Conservation (phyloP, 1,140 invertebrate genomes). For the Laodelphax striatellus region DNA sequence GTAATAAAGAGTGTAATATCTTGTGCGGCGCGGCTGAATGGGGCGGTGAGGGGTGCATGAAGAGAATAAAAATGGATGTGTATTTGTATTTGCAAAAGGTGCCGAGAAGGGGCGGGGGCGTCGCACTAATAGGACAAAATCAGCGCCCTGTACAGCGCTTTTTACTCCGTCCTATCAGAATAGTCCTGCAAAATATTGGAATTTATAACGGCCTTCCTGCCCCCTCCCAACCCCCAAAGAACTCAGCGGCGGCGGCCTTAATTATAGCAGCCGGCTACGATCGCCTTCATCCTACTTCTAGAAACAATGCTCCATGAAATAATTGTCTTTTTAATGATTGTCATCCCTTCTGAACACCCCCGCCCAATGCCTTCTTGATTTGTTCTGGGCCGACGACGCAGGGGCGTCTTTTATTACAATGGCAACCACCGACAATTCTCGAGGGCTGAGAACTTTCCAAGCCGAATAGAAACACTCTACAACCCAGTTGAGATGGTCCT, state of each 20-base stretch:
- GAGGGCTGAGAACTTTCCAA: too few species aligned
- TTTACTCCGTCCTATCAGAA: slow-evolving; percentile 1
- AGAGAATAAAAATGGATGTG: slow-evolving; percentile 3
- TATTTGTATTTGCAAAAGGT: slow-evolving; percentile 1
- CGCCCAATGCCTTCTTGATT: too few species aligned
- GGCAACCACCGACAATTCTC: too few species aligned
- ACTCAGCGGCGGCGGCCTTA: background rate
- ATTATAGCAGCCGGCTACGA: background rate
- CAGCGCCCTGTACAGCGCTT: background rate
- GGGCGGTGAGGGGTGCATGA: background rate
- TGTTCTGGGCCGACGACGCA: too few species aligned
- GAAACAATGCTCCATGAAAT: background rate
- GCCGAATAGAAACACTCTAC: too few species aligned
- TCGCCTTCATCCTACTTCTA: background rate
- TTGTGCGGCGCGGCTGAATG: background rate
- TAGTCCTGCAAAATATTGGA: background rate
- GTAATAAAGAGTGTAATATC: slow-evolving; percentile 4
- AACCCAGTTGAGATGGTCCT: too few species aligned
- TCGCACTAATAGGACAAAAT: background rate
- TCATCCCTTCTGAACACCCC: background rate
- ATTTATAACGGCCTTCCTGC: background rate
- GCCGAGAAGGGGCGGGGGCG: background rate
- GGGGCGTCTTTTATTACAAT: too few species aligned
- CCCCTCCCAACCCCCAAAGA: background rate
- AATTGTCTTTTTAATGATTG: slow-evolving; percentile 2